Percentiles rank a stretch among this genome's conserved stretches.
Evolutionary conservation across 1,140 invertebrate species (phyloP).

Genomic region (Panonychus citri): DNA sequence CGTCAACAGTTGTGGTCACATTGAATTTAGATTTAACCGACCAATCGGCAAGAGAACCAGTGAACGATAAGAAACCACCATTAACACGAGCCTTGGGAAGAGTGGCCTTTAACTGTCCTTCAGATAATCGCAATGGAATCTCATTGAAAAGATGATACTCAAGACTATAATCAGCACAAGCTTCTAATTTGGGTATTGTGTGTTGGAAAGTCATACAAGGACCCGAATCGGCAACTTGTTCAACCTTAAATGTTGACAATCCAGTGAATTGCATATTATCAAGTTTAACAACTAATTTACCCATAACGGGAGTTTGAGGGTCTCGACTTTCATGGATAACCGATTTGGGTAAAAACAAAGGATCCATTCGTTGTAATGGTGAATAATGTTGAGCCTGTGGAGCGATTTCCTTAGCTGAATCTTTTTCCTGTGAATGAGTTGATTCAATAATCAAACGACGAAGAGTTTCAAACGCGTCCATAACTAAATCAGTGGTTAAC

Average conservation of each 20-base stretch:
- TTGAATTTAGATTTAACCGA: neutral
- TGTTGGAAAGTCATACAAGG: neutral
- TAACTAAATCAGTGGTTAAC: neutral
- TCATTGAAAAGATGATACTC: constrained; percentile 1
- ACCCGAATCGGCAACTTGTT: neutral
- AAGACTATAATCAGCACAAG: neutral
- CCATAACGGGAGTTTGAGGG: neutral
- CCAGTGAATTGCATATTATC: neutral
- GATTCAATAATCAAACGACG: neutral
- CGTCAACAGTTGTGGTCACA: neutral
- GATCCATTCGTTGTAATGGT: neutral
- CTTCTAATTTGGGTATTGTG: neutral
- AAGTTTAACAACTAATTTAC: neutral
- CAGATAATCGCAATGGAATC: neutral
- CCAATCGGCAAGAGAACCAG: neutral
- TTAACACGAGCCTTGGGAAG: neutral
- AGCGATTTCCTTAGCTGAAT: neutral
- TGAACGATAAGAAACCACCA: neutral
- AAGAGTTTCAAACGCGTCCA: neutral
- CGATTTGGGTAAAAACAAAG: neutral
- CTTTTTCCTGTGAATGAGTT: neutral
- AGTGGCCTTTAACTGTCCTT: constrained; percentile 1
- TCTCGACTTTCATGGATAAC: neutral
- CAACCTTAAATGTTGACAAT: neutral
- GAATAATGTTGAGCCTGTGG: neutral